Base-by-base conservation (phyloP, 1,140 invertebrate genomes). In the Steinernema khuongi region DNA sequence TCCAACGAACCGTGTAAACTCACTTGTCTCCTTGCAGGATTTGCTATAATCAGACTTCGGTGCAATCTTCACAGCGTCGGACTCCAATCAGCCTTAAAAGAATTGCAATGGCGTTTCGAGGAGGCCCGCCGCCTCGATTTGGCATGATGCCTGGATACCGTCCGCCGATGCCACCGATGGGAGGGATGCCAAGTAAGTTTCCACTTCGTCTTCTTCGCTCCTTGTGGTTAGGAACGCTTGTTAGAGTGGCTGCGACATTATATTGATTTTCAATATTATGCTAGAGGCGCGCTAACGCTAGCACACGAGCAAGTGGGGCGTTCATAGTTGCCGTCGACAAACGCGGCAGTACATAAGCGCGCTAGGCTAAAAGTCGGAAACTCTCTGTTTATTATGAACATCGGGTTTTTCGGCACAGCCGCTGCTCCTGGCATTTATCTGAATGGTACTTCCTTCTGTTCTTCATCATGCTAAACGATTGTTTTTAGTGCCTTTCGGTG, bases 231-330 rank as follows among this genome's bases (percentile, higher is more conserved):
- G 50, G 50, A 60, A 60, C 50, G 50, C 50, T 60, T 60, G 50
- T 60, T 60, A 60, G 50, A 60, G 50, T 60, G 50, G 50, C 50
- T 60, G 50, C 50, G 50, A 60, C 50, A 60, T 60, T 60, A 60
- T 60, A 60, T 60, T 60, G 50, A 60, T 60, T 60, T 60, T 60
- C 50, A 60, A 60, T 60, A 60, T 60, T 60, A 60, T 60, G 50
- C 50, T 60, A 26, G 11, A 22, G 50, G 50, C 11, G 50, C 50
- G 50, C 50, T 60, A 60, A 60, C 50, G 50, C 50, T 60, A 60
- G 50, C 50, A 60, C 50, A 22, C 50, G 50, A 60, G 14, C 4
- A 22, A 60, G 50, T 22, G 50, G 50, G 50, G 50, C 50, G 50
- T 60, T 60, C 50, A 11, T 60, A 60, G 50, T 60, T 60, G 50